Evolutionary conservation across 1,140 invertebrate genomes (phyloP).

Genomic region (Bombus haemorrhoidalis): DNA sequence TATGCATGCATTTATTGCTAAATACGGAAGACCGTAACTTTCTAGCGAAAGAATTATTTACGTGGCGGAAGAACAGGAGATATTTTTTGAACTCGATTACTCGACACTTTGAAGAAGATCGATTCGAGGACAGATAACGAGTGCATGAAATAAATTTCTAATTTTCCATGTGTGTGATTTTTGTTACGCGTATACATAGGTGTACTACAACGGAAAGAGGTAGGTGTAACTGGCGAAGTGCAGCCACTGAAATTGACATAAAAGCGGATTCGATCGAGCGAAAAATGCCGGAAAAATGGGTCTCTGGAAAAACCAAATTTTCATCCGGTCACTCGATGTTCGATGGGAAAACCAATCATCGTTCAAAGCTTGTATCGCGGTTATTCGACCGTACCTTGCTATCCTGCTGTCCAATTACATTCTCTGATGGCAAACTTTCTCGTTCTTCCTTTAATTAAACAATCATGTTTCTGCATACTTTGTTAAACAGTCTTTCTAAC

Average conservation of each 20-base stretch:
- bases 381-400: neutral
- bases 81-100: neutral
- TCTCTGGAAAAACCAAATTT: constrained; percentile 24
- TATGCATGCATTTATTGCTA: no score
- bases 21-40: no score
- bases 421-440: neutral
- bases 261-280: constrained; percentile 43
- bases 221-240: constrained; percentile 14
- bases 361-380: constrained; percentile 4
- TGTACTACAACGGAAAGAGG: neutral
- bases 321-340: constrained; percentile 15
- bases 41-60: neutral
- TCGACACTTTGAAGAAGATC: constrained; percentile 6
- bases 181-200: neutral
- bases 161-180: constrained; percentile 25
- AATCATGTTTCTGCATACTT: neutral
- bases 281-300: constrained; percentile 35
- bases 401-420: constrained; percentile 7
- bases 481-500: neutral
- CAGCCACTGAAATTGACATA: constrained; percentile 30
- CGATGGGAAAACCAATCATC: constrained; percentile 38
- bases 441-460: neutral
- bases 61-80: no score
- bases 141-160: constrained; percentile 49
- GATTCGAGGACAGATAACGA: constrained; percentile 29